Percentiles rank a stretch among this genome's conserved stretches.
Conservation (phyloP, 2,888 invertebrate species). For the Drosophila cognata region DNA sequence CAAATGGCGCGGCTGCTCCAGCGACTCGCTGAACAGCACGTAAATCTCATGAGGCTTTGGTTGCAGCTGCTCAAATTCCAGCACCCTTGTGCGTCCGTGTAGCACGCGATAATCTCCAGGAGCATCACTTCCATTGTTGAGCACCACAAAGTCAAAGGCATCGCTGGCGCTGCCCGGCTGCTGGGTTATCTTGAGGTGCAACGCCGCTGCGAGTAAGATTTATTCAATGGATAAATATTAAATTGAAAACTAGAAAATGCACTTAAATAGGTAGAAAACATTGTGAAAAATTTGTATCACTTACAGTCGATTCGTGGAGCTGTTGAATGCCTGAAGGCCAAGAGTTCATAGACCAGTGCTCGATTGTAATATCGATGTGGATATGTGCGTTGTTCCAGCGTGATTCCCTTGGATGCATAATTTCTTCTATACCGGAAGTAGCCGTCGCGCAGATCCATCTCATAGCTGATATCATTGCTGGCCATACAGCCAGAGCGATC, state of each 20-base stretch:
- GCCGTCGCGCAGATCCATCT: conserved; percentile 63
- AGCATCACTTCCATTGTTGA: conserved; percentile 47
- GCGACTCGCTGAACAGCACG: conserved; percentile 70
- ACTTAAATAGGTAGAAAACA: background rate
- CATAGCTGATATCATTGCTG: conserved; percentile 44
- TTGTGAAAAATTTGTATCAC: background rate
- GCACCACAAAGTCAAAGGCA: conserved; percentile 62
- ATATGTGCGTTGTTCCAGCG: conserved; percentile 78
- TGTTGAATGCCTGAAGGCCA: conserved; percentile 40
- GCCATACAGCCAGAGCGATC: conserved; percentile 52
- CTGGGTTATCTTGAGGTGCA: conserved; percentile 58
- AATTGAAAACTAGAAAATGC: background rate
- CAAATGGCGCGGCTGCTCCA: conserved; percentile 66
- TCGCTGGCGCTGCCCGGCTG: conserved; percentile 57
- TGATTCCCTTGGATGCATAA: conserved; percentile 41
- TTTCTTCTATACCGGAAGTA: conserved; percentile 52
- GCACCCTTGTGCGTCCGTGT: conserved; percentile 72
- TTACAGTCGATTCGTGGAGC: conserved; percentile 26
- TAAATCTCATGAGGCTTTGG: conserved; percentile 66
- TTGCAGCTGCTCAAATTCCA: conserved; percentile 79
- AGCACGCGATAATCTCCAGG: conserved; percentile 51
- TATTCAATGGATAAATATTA: background rate
- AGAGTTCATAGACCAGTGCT: conserved; percentile 83
- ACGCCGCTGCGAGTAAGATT: conserved; percentile 43
- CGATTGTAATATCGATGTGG: conserved; percentile 84